Evolutionary conservation across 2,888 invertebrate genomes (phyloP), one percentile per base, ranked within the genome.

Genomic region (Baronia brevicornis): DNA sequence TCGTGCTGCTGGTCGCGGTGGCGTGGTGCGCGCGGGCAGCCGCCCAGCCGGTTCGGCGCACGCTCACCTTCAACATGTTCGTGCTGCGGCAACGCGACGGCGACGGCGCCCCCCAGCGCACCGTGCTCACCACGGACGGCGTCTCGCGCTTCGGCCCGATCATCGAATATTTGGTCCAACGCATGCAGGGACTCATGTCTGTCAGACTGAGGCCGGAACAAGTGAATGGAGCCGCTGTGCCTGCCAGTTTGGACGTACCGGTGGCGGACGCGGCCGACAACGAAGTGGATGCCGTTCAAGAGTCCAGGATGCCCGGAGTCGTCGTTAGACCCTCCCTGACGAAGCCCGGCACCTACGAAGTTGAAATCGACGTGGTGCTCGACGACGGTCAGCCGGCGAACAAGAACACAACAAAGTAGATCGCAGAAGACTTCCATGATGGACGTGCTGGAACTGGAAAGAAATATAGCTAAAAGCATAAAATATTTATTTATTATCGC

Each of bases 151-250:
- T 92, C 57, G 91, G 91, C 3, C 89, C 90, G 1, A 66, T 91
- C 27, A 60, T 92, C 41, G 91, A 92, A 55, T 87, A 87, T 45
- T 60, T 92, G 20, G 86, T 91, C 3, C 91, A 91, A 56, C 85
- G 89, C 25, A 86, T 92, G 30, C 92, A 92, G 66, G 86, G 88
- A 0, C 84, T 89, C 46, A 89, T 89, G 71, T 91, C 91, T 0
- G 87, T 89, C n/a, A 89, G 89, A 48, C 69, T 87, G 29, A 84
- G 89, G 11, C 85, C 86, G 44, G 87, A 89, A 55, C 85, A 41
- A 78, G 78, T 54, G 44, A 80, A 41, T 77, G 77, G 68, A 24
- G 60, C 61, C 54, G 55, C 45, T 32, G n/a, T 29, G 36, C 5
- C 42, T 43, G 15, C 24, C 28, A 15, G 19, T 2, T 21, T 22